These are phyloP conservation scores for Dufourea novaeangliae DNA, from an alignment of 1,140 invertebrate genomes.

Conservation along the genomic window DNA sequence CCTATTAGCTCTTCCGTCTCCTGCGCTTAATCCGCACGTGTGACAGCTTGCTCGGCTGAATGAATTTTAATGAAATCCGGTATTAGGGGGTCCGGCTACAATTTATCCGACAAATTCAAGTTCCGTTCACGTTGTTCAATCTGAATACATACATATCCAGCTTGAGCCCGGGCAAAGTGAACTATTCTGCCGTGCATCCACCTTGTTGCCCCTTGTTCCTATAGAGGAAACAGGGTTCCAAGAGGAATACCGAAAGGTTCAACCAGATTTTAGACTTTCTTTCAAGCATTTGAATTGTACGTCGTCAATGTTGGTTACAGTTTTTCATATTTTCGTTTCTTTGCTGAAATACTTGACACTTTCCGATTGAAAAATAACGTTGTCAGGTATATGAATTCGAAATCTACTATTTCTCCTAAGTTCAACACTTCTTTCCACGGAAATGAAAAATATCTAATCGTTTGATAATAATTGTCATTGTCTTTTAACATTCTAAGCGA, in stretches of 20 bases:
- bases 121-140: slow-evolving; percentile 62
- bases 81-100: slow-evolving; percentile 55
- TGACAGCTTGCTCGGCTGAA: slow-evolving; percentile 64
- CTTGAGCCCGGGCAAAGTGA: slow-evolving; percentile 10
- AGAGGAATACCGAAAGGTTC: neutral
- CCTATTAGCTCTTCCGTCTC: slow-evolving; percentile 54
- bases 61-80: slow-evolving; percentile 67
- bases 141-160: slow-evolving; percentile 55
- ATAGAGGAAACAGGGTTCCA: neutral
- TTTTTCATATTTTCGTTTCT: too few species aligned
- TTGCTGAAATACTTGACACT: too few species aligned
- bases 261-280: neutral
- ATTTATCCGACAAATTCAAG: slow-evolving; percentile 65
- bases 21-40: slow-evolving; percentile 50
- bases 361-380: too few species aligned
- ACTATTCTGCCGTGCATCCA: neutral
- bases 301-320: too few species aligned
- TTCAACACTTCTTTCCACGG: too few species aligned
- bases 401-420: too few species aligned
- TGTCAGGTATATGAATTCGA: too few species aligned
- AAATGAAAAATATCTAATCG: too few species aligned
- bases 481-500: too few species aligned
- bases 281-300: neutral
- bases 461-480: too few species aligned
- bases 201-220: neutral